Evolutionary conservation across 2,888 invertebrate species (phyloP), one percentile per base, ranked within the genome.

Genomic region (Cotesia congregata): DNA sequence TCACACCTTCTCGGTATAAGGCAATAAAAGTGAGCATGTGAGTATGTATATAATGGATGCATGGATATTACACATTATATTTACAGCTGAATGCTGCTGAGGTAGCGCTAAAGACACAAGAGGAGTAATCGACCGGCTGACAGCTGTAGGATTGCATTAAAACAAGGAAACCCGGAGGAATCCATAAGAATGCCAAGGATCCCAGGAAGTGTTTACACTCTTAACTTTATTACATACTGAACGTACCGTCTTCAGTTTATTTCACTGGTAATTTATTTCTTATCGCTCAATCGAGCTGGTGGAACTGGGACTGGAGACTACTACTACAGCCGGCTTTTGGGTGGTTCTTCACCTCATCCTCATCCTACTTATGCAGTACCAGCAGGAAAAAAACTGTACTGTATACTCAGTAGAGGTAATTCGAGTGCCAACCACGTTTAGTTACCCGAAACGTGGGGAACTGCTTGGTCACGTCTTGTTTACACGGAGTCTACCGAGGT

Each of bases 401-500:
- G 65, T 30, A 30, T 30, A 30, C 30, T 30, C 20, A 69, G 74
- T 75, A 50, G 75, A 78, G 80, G 79, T 82, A 82, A 82, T 78
- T 72, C 76, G 79, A 80, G 82, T 77, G 78, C 79, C 59, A 76
- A 75, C 76, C 80, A 79, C 80, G 80, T 38, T 12, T 65, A 65
- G 65, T 82, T 82, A 82, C 73, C 77, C 76, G 78, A 82, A 82
- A 82, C 81, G 80, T 78, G 79, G 78, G 60, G 70, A 75, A 79
- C 76, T 81, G 79, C 80, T 78, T 71, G 62, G 67, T 72, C 75
- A 71, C 67, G 77, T 73, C 80, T 82, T 82, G 81, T 82, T 82
- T 82, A 81, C 80, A 81, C 73, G 81, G 70, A 67, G 78, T 77
- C 80, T 73, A 74, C 6, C 65, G 70, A 72, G 71, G 77, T 76